Base-by-base conservation (phyloP, 2,888 invertebrate genomes). In the Trypoxylon attenuatum region DNA sequence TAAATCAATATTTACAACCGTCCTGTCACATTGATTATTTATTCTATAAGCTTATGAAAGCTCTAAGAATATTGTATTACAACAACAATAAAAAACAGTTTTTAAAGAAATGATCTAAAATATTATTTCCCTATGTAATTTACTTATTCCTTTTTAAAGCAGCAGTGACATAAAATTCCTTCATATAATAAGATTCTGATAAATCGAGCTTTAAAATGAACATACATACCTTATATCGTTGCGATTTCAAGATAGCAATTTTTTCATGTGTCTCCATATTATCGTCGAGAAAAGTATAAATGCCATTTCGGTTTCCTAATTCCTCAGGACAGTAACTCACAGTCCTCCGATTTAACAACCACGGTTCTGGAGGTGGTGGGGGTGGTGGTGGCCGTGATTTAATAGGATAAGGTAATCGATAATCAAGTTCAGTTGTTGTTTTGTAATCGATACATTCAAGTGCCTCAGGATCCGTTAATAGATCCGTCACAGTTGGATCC, bases 271-370 rank as follows among this genome's bases (percentile, higher is more conserved):
- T 45, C 2, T 78, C 69, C 69, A 80, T 69, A 39, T 80, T 51
- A 33, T 82, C 83, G 45, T 82, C 82, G n/a, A 79, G 46, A 45
- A 81, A 82, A 13, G 57, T 80, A 5, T 61, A 46, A 0, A 55
- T n/a, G 0, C 79, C 81, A 15, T 73, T 22, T 25, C 78, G 66
- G 23, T 67, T 73, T 10, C 69, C 76, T 4, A 82, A 60, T 27
- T 73, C 69, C 5, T 74, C 27, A 2, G 56, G 64, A 39, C 23
- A 69, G 41, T 77, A 79, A n/a, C 82, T 76, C 15, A 78, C 52
- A 2, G 77, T 80, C 15, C 79, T 70, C 5, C 83, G 75, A 62
- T 82, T 74, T 19, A 82, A 43, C 5, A 78, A 51, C 76, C 79
- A 80, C 0, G 81, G 78, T 39, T 58, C 64, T 4, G 79, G 70